Base-by-base conservation (phyloP, 2,888 invertebrate species). In the Altica lythri region DNA sequence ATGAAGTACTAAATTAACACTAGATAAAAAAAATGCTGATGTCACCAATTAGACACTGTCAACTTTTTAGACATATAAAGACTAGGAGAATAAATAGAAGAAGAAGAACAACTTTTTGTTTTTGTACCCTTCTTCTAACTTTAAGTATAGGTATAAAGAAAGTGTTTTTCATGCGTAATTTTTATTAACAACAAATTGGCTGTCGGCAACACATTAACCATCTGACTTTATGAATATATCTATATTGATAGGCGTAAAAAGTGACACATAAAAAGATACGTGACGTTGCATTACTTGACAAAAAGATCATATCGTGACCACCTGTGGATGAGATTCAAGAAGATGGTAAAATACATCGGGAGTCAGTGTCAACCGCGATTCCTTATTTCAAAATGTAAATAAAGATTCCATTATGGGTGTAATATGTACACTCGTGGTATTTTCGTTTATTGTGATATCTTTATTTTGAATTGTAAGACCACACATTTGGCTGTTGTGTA, bases 371-470 rank as follows among this genome's bases (percentile, higher is more conserved):
- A n/a, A 13, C 13, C 13, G 35, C 16, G n/a, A 35, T 35, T 35
- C 35, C 35, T 14, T 35, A 1, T 17, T n/a, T 38, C 6, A 19
- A 38, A 19, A 13, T 17, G 38, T 38, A 38, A 19, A 38, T 38
- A 10, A 38, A 38, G 19, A 38, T n/a, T 10, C 10, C n/a, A 10
- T 38, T 38, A 12, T 38, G 16, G 10, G 14, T 38, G 38, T 38
- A 38, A 38, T 22, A 19, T 38, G 38, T 18, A 19, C 22, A 38
- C 38, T 6, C n/a, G 19, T n/a, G n/a, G 10, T 22, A 38, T 38
- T 38, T 38, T 38, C 38, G n/a, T 38, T 38, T 38, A 38, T 38
- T 38, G 38, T 38, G 19, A 38, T 38, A 19, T 38, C 38, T 38
- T 38, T 38, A 38, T 38, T 38, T 5, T 38, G 19, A 9, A 38